Evolutionary conservation across 2,113 vertebrate species (phyloP), one percentile per base, ranked within the genome.

Genomic region (Lampris megalopsis): DNA sequence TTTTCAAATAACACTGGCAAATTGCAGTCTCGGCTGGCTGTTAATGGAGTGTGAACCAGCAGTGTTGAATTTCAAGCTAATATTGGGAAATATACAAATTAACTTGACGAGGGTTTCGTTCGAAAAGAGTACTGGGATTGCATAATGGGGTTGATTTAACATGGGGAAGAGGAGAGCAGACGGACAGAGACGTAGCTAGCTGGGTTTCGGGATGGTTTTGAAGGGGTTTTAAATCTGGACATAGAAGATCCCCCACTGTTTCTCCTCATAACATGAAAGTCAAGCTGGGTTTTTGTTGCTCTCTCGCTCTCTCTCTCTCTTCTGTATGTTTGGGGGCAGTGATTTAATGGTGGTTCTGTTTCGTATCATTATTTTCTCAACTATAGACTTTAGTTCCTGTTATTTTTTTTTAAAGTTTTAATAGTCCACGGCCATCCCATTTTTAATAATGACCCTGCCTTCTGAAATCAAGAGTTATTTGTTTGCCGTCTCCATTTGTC

Each of bases 61-160:
- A 68, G 67, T 85, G 85, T 75, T 82, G 84, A 89, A 89, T 88
- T 86, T 71, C 77, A 57, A 82, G 87, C 91, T 92, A 93, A 94
- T 93, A 93, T 65, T 54, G 56, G 86, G 79, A 92, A 93, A 93
- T 93, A 89, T 92, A 91, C 92, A 89, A 94, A 92, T 87, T 91
- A 92, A 88, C 68, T 83, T 47, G 58, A 85, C 83, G 83, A 88
- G 74, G 77, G 76, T 91, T 89, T 91, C 87, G 88, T 93, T 92
- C 88, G 88, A 65, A 61, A 92, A 89, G 73, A 71, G 61, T 36
- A 57, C 63, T 83, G 85, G 77, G 86, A 85, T 88, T 81, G 68
- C 36, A 5, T 73, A 24, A 24, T 37, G 11, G 65, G 64, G 84
- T 73, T 86, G 83, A 89, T 88, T 82, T 84, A 68, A 65, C 42